Evolutionary conservation across 2,888 invertebrate genomes (phyloP), one percentile per base, ranked within the genome.

Genomic region (Epistrophe eligans): DNA sequence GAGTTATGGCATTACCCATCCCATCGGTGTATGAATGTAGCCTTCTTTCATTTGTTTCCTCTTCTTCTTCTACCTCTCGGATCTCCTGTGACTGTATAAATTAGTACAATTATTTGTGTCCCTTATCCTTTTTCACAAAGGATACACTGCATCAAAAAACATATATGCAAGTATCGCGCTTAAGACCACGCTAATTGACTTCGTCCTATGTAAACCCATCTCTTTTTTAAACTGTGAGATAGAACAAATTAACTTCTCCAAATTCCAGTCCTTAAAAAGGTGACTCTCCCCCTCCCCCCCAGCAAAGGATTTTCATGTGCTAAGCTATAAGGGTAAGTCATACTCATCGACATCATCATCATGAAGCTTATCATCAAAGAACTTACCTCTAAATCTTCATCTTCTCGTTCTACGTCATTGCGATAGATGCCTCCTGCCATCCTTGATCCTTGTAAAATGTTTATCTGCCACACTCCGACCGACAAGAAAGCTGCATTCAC

Each of bases 1-100:
- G 79, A 83, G 66, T 79, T 79, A 87, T 87, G 77, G 79, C 74
- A 87, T 76, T 50, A 55, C 45, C 74, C 40, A 71, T 35, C 67
- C 55, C 40, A 43, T 60, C 38, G 32, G 43, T 13, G 4, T 19
- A 19, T 50, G 19, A 60, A 52, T 55, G n/a, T 50, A 15, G 11
- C 15, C 35, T 11, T 32, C 4, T 73, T 57, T 67, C 50, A n/a
- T 43, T 15, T 5, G 17, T 48, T 17, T 9, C n/a, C 9, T 28
- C 24, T 2, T 7, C 7, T 64, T n/a, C 43, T n/a, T 62, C 13
- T 58, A 0, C 19, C 4, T 48, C 66, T 67, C 3, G 3, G 24
- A 24, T 24, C 50, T 67, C 38, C 13, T 50, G 13, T 50, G 17
- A 38, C 38, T 6, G 52, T 40, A 19, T n/a, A 50, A 50, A 38